These are phyloP conservation scores for Schizopygopsis malacanthus DNA, from an alignment of 2,797 vertebrate genomes.

Conservation along the genomic window DNA sequence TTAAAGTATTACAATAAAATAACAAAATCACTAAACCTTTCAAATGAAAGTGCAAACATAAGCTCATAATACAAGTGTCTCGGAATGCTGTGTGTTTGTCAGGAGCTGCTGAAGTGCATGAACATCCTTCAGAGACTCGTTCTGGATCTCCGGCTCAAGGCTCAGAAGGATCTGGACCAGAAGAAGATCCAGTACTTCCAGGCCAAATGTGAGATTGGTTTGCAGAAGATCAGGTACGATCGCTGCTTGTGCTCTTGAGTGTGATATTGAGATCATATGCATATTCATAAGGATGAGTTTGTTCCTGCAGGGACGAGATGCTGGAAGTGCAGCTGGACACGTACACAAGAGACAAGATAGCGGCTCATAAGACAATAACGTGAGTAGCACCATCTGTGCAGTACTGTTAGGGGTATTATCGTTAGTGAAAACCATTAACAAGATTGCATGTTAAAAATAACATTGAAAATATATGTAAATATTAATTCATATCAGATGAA, in stretches of 20 bases:
- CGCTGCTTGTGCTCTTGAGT: not conserved
- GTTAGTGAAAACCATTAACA: too few species aligned
- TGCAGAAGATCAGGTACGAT: constrained; percentile 85
- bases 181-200: constrained; percentile 87
- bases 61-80: not conserved
- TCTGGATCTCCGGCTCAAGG: constrained; percentile 80
- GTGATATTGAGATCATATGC: not conserved
- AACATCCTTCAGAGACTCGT: constrained; percentile 82
- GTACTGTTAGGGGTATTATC: not conserved
- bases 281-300: not conserved
- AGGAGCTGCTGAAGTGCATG: constrained; percentile 85
- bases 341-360: constrained; percentile 81
- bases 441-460: too few species aligned
- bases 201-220: constrained; percentile 84
- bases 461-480: too few species aligned
- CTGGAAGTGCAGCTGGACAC: constrained; percentile 84
- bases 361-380: constrained; percentile 84
- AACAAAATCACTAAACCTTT: too few species aligned
- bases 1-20: too few species aligned
- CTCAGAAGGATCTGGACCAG: constrained; percentile 83
- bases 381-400: constrained; percentile 56
- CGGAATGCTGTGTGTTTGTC: not conserved
- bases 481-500: too few species aligned
- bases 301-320: constrained; percentile 81
- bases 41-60: too few species aligned